phyloP scores from a whole-genome alignment of 2,888 invertebrate species.

The Diplolepis rosae region DNA sequence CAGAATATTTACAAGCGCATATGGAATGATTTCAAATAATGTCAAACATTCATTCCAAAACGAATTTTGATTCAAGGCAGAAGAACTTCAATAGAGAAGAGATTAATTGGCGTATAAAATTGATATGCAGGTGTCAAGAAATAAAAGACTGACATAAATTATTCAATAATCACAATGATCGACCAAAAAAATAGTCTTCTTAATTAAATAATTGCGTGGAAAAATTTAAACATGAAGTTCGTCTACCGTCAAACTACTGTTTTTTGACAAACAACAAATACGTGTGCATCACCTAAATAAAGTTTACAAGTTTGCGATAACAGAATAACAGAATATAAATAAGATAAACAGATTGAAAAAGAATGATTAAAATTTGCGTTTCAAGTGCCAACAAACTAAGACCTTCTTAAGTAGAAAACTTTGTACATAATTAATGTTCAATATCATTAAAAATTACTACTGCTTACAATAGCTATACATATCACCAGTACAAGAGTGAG shows the following conservation, averaged over 20 bases:
- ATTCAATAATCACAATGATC: too few relatives aligned
- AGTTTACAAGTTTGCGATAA: not conserved
- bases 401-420: constrained; percentile 2
- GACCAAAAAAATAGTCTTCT: too few relatives aligned
- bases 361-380: not conserved
- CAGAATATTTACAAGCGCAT: constrained; percentile 21
- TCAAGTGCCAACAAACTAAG: not conserved
- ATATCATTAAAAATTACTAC: constrained; percentile 5
- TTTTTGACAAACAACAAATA: not conserved
- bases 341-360: not conserved
- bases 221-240: not conserved
- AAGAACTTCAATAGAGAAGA: constrained; percentile 12
- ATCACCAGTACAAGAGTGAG: constrained; percentile 8
- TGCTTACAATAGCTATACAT: constrained; percentile 27
- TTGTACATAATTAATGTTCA: constrained; percentile 13
- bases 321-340: not conserved
- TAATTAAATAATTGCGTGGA: not conserved
- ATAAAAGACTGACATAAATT: not conserved
- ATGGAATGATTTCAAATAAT: too few relatives aligned
- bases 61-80: constrained; percentile 5
- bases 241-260: not conserved
- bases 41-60: not conserved
- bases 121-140: constrained; percentile 27
- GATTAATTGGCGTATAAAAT: not conserved
- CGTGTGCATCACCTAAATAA: constrained; percentile 15